These are phyloP conservation scores for Parapsyche elsis DNA, from an alignment of 1,140 invertebrate genomes.

Conservation along the genomic window DNA sequence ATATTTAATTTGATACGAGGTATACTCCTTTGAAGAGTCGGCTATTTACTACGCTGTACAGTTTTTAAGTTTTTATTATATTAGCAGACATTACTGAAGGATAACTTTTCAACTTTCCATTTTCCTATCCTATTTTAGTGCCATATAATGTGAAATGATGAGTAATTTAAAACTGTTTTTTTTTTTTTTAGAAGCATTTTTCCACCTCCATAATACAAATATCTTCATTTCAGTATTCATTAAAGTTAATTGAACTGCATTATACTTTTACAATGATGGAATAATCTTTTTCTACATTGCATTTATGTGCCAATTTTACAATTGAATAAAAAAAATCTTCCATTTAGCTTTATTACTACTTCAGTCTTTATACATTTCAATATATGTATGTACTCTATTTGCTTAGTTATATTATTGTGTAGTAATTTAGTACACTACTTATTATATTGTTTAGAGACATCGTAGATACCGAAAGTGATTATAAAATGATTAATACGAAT, in stretches of 20 bases:
- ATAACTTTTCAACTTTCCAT: too few relatives aligned
- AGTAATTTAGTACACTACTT: background rate
- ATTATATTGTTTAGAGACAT: background rate
- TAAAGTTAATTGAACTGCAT: background rate
- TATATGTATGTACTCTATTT: background rate
- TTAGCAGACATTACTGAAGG: too few relatives aligned
- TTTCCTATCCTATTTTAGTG: too few relatives aligned
- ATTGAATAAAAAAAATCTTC: background rate
- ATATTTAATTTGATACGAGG: too few relatives aligned
- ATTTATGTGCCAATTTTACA: constrained; percentile 8
- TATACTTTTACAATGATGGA: background rate
- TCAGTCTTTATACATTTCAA: too few relatives aligned
- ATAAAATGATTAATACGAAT: background rate
- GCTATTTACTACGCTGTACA: too few relatives aligned
- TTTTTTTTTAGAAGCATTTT: background rate
- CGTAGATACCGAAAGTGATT: background rate
- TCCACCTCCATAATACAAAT: background rate
- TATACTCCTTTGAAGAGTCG: too few relatives aligned
- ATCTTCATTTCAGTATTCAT: background rate
- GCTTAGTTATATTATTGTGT: background rate
- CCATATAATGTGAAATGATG: background rate
- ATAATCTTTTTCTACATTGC: background rate
- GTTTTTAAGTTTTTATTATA: too few relatives aligned
- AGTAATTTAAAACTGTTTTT: background rate
- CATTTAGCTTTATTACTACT: constrained; percentile 5